Evolutionary conservation across 1,140 invertebrate genomes (phyloP).

Genomic region (Meloidogyne exigua): DNA sequence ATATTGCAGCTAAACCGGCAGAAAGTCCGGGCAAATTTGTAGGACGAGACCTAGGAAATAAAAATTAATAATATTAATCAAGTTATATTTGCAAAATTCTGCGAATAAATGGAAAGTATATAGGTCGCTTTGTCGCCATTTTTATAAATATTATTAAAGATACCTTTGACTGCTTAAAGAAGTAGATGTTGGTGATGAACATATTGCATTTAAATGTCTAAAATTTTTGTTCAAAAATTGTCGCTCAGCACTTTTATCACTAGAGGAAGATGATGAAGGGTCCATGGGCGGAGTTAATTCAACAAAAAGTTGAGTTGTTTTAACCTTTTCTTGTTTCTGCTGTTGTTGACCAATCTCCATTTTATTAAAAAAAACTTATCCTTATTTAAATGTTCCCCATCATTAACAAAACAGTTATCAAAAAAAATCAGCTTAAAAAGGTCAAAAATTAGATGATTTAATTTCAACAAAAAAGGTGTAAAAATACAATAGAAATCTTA

Average conservation of each 20-base stretch:
- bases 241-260: not conserved
- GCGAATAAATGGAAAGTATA: not conserved
- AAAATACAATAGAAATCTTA: no score
- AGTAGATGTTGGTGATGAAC: not conserved
- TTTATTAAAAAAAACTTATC: not conserved
- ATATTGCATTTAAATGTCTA: not conserved
- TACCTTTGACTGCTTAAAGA: no score
- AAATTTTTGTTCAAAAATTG: not conserved
- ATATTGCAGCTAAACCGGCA: conserved; percentile 10
- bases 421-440: no score
- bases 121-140: no score
- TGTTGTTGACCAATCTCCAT: not conserved
- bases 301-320: conserved; percentile 2
- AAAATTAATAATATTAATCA: no score
- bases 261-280: not conserved
- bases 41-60: not conserved
- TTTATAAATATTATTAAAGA: no score
- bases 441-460: no score
- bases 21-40: not conserved
- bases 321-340: not conserved
- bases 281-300: conserved; percentile 30
- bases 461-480: no score
- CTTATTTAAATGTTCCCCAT: not conserved
- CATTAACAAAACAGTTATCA: no score
- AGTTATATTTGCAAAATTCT: not conserved